These are phyloP conservation scores for Notiomystis cincta DNA, from an alignment of 2,113 vertebrate genomes.

Conservation along the genomic window DNA sequence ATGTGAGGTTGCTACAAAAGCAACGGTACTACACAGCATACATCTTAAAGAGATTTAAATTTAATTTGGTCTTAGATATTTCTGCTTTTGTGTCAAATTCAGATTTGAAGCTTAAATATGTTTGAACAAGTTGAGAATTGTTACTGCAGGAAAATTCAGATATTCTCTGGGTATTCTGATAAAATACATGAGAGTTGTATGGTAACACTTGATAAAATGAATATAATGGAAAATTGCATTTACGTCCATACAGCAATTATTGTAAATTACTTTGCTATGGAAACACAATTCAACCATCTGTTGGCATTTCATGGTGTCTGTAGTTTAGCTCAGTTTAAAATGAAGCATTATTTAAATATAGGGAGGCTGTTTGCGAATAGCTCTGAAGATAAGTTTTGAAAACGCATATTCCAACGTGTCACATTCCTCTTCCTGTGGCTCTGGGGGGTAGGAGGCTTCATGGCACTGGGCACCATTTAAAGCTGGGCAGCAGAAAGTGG, in stretches of 20 bases:
- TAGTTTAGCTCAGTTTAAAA: conserved; percentile 70
- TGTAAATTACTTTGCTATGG: conserved; percentile 83
- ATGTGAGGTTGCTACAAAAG: not conserved
- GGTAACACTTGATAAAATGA: conserved; percentile 77
- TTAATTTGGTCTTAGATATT: not conserved
- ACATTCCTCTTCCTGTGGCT: not conserved
- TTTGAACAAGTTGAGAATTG: conserved; percentile 50
- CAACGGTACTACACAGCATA: not conserved
- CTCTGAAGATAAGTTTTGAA: conserved; percentile 50
- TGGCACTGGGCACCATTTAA: not conserved
- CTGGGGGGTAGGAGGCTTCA: not conserved
- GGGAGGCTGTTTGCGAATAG: conserved; percentile 31
- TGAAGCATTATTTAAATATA: conserved; percentile 68
- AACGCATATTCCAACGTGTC: not conserved
- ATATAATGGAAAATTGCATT: conserved; percentile 78
- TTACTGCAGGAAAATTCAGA: conserved; percentile 48
- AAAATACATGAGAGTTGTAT: conserved; percentile 68
- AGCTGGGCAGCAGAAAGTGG: not conserved
- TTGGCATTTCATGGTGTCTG: conserved; percentile 74
- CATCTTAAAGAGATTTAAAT: not conserved
- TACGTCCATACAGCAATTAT: conserved; percentile 79
- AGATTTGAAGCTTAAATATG: conserved; percentile 39
- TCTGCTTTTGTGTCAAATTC: conserved; percentile 43
- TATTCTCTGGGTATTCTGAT: conserved; percentile 65
- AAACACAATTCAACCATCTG: conserved; percentile 82